Base-by-base conservation (phyloP, 2,113 vertebrate genomes). In the Eleginops maclovinus region DNA sequence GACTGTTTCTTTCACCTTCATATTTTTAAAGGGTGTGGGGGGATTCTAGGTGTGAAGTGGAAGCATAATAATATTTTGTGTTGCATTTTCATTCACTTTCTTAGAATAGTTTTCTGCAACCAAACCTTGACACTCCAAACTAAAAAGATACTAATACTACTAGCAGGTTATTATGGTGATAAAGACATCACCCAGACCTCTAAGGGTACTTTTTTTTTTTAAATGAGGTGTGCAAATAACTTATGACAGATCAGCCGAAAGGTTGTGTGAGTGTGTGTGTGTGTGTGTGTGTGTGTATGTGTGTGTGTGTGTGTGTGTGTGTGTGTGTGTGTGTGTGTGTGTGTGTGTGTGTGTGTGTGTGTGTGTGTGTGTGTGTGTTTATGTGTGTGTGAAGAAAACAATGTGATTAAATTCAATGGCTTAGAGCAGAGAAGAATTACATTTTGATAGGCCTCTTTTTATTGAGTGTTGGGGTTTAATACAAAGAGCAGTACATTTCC, bases 101-200 rank as follows among this genome's bases (percentile, higher is more conserved):
- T 4, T 55, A 4, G 14, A 40, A 50, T 22, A 9, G 10, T 49
- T 68, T 61, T 24, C 68, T 43, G 14, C 5, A 59, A 70, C 41
- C 55, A 71, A 79, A 71, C 41, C 54, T 55, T 82, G 49, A 71
- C 65, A 51, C 53, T 28, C 22, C 26, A 53, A 40, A 53, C 21
- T 21, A 40, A 5, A 40, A 36, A 16, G 51, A 9, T 14, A 31
- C 21, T 16, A 36, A 50, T 28, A 75, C 28, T 70, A n/a, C n/a
- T 28, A 70, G n/a, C 73, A 83, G 60, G 53, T 31, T 70, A 68
- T 28, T 9, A n/a, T 72, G 41, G 54, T 66, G 65, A 79, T 15
- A 31, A 62, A 71, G 26, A 60, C 26, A 31, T 79, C 36, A 71
- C 31, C 36, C 17, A 55, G 40, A 58, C 62, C 51, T 54, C n/a